Evolutionary conservation across 1,140 invertebrate genomes (phyloP), one percentile per base, ranked within the genome.

Genomic region (Drosophila pallidifrons): DNA sequence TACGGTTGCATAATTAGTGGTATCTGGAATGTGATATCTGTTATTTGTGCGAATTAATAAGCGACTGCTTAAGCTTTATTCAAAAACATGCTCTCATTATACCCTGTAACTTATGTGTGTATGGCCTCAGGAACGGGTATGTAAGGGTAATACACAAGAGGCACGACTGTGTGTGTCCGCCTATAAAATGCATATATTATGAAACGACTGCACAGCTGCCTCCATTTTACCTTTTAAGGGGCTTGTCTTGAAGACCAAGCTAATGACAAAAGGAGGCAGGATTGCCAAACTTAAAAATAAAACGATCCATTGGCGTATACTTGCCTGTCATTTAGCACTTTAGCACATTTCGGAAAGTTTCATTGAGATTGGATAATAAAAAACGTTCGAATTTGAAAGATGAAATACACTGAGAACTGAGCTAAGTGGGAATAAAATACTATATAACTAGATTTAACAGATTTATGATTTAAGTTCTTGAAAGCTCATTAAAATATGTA

Each of bases 1-100:
- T 25, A 10, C 16, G 30, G 32, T 72, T 65, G 54, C 45, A 66
- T 72, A 72, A 72, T 73, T 73, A 52, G 54, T 59, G 25, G 28
- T 59, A 67, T 59, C 28, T 59, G 32, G 8, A 15, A 55, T 30
- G 41, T 49, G 52, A 49, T 59, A 45, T 55, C 10, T 51, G 32
- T 46, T 8, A 38, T 57, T 58, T 57, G 46, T 28, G 28, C n/a
- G 10, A 35, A 54, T 70, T 61, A 61, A n/a, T 32, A 28, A 28
- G 28, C 30, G 47, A 38, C 10, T 20, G 16, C 35, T 43, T 20
- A 59, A 59, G 57, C 30, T 57, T 57, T 13, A 45, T 16, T 15
- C 28, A 35, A 55, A 55, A 63, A 63, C 67, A 63, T 63, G 58
- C 59, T 67, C 32, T 64, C 41, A 41, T 15, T 43, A 41, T 57